Base-by-base conservation (phyloP, 2,113 vertebrate species). In the Marmota flaviventris region DNA sequence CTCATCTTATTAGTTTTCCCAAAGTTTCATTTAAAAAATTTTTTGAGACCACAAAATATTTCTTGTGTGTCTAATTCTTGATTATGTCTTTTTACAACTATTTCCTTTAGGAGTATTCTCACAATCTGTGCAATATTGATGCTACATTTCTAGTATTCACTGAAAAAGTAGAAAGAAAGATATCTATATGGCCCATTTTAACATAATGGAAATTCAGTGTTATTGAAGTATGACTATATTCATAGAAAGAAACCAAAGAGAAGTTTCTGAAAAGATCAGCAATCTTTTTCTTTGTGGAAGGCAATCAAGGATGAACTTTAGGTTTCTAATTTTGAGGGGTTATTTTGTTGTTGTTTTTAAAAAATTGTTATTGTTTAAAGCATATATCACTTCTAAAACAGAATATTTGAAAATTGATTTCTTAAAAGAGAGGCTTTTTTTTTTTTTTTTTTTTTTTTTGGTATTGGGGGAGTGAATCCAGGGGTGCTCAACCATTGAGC, bases 131-230 rank as follows among this genome's bases (percentile, higher is more conserved):
- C 69, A 58, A 53, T 37, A 58, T 78, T 78, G 37, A 11, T 67
- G 20, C 82, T 88, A 17, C 16, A 51, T 95, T 93, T 72, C 42
- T 97, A 32, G 37, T 73, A 51, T 20, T 89, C 70, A 34, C 72
- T 92, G 37, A 81, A 84, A 88, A 91, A 89, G 4, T 72, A 69
- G 76, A 78, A 77, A 94, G 16, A 82, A 53, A 90, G 73, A 6
- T 65, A 78, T 84, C 6, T 34, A 4, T 78, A 34, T 95, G 63
- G 8, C 24, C 18, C 4, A 65, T 88, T 91, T 88, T 72, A 83
- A 91, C 70, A 58, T 84, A 67, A 83, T 63, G n/a, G 85, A 91
- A 83, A 87, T 87, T 70, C 29, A 86, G n/a, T 25, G 11, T 93
- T 93, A 61, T 42, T 75, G 53, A 78, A 16, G 6, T 70, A 37